These are phyloP conservation scores for Lithobates pipiens DNA, from an alignment of 2,797 vertebrate genomes.

Conservation along the genomic window DNA sequence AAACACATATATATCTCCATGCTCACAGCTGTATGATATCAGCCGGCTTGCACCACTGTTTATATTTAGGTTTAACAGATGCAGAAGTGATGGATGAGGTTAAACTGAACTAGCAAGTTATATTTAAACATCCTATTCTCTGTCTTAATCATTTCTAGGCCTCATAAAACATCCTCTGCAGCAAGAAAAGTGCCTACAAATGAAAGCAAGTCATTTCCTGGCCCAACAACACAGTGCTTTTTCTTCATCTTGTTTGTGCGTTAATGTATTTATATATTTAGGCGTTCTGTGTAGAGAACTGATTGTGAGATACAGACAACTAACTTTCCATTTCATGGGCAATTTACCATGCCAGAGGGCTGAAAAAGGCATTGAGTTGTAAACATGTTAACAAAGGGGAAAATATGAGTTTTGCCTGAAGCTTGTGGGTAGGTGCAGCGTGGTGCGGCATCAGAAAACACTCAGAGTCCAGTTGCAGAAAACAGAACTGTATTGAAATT, in stretches of 20 bases:
- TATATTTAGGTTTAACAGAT: conserved; percentile 25
- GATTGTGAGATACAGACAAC: too few species aligned
- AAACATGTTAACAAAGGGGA: too few species aligned
- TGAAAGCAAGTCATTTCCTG: conserved; percentile 7
- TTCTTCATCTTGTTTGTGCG: background rate
- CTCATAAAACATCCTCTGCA: conserved; percentile 16
- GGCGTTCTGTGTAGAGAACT: too few species aligned
- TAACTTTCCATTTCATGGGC: too few species aligned
- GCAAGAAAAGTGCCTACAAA: background rate
- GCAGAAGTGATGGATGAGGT: conserved; percentile 36
- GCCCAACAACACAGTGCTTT: background rate
- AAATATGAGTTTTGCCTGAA: too few species aligned
- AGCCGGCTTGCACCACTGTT: background rate
- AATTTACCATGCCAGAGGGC: too few species aligned
- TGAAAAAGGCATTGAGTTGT: too few species aligned
- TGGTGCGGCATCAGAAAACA: too few species aligned
- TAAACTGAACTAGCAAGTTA: background rate
- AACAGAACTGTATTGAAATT: too few species aligned
- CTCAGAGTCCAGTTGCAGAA: too few species aligned
- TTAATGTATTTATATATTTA: too few species aligned
- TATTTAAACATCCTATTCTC: conserved; percentile 32
- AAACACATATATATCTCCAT: background rate
- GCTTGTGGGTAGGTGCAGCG: too few species aligned
- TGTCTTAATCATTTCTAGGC: conserved; percentile 29
- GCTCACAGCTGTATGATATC: conserved; percentile 9